Conservation (phyloP, 2,113 vertebrate genomes). For the Arizona elegans region DNA sequence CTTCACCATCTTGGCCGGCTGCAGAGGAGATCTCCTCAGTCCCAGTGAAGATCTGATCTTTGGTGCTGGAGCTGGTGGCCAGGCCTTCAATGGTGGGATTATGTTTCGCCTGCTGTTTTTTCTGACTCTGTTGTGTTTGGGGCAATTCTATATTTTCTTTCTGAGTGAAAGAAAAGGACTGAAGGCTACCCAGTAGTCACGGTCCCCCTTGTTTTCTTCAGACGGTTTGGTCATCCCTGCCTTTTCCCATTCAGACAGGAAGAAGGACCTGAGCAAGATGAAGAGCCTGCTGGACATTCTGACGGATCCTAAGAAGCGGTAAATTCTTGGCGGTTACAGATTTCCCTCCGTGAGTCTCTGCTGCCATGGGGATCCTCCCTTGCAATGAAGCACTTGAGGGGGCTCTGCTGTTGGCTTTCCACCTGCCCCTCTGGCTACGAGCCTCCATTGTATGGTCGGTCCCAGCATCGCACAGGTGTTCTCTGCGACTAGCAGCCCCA, state of each 20-base stretch:
- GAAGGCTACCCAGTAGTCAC: not conserved
- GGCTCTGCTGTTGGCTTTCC: not conserved
- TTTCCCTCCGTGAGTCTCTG: not conserved
- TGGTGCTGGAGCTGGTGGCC: not conserved
- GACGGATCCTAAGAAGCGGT: slow-evolving; percentile 94
- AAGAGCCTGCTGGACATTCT: slow-evolving; percentile 96
- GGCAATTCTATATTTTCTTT: not conserved
- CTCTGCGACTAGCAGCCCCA: not conserved
- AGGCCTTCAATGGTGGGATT: not conserved
- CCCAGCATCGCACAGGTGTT: not conserved
- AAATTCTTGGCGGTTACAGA: slow-evolving; percentile 13
- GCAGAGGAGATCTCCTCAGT: not conserved
- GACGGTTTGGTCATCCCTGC: not conserved
- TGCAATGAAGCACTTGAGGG: not conserved
- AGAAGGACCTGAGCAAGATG: slow-evolving; percentile 99
- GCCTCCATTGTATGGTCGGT: not conserved
- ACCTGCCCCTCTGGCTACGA: not conserved
- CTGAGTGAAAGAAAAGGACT: not conserved
- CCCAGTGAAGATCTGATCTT: not conserved
- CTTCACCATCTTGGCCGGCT: not conserved
- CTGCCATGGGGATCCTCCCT: not conserved
- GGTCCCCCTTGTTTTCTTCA: not conserved
- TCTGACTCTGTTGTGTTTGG: not conserved
- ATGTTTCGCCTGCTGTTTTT: not conserved
- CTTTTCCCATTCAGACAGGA: slow-evolving; percentile 79